phyloP scores from a whole-genome alignment of 2,113 vertebrate genomes.

The Trochalopteron elliotii region DNA sequence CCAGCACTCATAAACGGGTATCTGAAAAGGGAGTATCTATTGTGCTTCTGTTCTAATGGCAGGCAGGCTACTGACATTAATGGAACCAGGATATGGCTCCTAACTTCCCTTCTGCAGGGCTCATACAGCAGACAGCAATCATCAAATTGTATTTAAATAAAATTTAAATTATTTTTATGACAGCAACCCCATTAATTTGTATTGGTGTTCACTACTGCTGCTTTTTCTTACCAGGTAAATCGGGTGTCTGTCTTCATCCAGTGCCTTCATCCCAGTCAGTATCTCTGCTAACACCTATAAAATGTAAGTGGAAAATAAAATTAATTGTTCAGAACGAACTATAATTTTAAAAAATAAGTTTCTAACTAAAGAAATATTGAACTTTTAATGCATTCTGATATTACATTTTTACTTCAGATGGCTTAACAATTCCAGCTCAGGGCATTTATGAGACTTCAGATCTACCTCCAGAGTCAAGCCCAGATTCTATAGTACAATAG shows the following conservation, averaged over 20 bases:
- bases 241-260: conserved; percentile 68
- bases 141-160: not conserved
- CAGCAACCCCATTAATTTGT: not conserved
- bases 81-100: not conserved
- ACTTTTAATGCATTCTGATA: not conserved
- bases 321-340: not conserved
- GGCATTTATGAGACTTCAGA: not conserved
- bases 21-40: not conserved
- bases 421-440: not conserved
- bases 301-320: not conserved
- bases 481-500: not conserved
- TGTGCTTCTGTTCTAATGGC: not conserved
- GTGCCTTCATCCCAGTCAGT: conserved; percentile 72
- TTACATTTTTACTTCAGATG: not conserved
- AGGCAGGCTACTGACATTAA: not conserved
- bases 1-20: not conserved
- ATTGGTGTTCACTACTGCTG: not conserved
- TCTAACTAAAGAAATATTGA: not conserved
- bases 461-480: not conserved
- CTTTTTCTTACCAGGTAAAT: conserved; percentile 74
- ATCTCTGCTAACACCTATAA: conserved; percentile 77
- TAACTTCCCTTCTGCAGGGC: not conserved
- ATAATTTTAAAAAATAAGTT: not conserved
- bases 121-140: not conserved
- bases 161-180: not conserved